Conservation (phyloP, 2,797 vertebrate species). For the Ispidina lecontei region DNA sequence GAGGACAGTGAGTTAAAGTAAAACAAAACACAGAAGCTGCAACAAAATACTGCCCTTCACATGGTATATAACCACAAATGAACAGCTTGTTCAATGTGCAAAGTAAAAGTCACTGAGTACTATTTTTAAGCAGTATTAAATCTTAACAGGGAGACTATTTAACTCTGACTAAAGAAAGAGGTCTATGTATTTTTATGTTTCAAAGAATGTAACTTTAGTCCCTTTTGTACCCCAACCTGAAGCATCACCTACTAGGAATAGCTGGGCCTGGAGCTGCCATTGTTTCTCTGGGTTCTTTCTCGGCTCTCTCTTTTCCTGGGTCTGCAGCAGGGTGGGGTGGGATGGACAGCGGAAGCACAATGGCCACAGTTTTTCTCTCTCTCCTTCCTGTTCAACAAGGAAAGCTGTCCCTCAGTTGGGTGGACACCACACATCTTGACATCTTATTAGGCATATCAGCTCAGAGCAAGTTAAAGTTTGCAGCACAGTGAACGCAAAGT, state of each 20-base stretch:
- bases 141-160: neutral
- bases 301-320: constrained; percentile 68
- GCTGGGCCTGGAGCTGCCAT: constrained; percentile 67
- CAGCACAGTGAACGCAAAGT: neutral
- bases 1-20: neutral
- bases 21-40: neutral
- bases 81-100: neutral
- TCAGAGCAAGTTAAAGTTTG: neutral
- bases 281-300: constrained; percentile 71
- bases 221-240: constrained; percentile 60
- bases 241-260: constrained; percentile 76
- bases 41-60: neutral
- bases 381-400: constrained; percentile 80
- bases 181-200: neutral
- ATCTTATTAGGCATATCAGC: constrained; percentile 38
- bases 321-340: constrained; percentile 73
- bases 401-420: constrained; percentile 78
- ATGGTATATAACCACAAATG: neutral
- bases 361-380: constrained; percentile 75
- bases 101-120: neutral
- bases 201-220: neutral
- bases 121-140: neutral
- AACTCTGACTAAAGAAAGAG: neutral
- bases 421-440: constrained; percentile 47
- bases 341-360: constrained; percentile 68